A percentile compares a stretch with the other conserved stretches of the same genome.
These are phyloP conservation scores for Procavia capensis DNA, from an alignment of 2,113 vertebrate genomes.

Conservation along the genomic window DNA sequence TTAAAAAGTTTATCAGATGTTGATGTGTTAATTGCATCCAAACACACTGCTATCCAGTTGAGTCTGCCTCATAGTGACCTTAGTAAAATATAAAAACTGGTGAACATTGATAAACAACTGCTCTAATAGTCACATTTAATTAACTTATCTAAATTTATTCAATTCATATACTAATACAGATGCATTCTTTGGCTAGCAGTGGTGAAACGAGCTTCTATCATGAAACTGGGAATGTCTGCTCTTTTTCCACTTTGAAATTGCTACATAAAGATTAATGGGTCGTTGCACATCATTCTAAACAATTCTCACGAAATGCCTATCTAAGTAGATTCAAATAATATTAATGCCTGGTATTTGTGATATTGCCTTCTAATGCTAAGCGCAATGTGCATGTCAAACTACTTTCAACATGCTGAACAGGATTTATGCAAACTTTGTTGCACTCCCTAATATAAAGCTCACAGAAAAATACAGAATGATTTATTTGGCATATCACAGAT, in stretches of 20 bases:
- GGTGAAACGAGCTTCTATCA: not conserved
- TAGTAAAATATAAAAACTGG: not conserved
- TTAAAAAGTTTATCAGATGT: not conserved
- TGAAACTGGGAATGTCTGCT: slow-evolving; percentile 3
- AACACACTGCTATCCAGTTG: too few relatives aligned
- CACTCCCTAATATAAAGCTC: not conserved
- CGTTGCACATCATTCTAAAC: slow-evolving; percentile 67
- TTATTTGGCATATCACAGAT: not conserved
- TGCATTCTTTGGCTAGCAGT: not conserved
- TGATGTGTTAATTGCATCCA: not conserved
- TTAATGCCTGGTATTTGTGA: not conserved
- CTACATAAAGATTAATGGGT: slow-evolving; percentile 48
- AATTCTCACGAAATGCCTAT: slow-evolving; percentile 29
- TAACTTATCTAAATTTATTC: not conserved
- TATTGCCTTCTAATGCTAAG: not conserved
- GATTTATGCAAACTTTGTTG: not conserved
- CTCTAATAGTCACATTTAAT: not conserved
- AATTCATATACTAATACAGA: not conserved
- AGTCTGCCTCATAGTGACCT: too few relatives aligned
- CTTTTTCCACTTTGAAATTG: slow-evolving; percentile 55
- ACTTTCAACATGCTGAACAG: not conserved
- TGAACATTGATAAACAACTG: not conserved
- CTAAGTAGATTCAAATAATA: not conserved
- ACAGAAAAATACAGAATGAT: not conserved
- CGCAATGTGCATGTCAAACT: not conserved